Evolutionary conservation across 2,113 vertebrate species (phyloP), one percentile per base, ranked within the genome.

Genomic region (Seriola dumerili): DNA sequence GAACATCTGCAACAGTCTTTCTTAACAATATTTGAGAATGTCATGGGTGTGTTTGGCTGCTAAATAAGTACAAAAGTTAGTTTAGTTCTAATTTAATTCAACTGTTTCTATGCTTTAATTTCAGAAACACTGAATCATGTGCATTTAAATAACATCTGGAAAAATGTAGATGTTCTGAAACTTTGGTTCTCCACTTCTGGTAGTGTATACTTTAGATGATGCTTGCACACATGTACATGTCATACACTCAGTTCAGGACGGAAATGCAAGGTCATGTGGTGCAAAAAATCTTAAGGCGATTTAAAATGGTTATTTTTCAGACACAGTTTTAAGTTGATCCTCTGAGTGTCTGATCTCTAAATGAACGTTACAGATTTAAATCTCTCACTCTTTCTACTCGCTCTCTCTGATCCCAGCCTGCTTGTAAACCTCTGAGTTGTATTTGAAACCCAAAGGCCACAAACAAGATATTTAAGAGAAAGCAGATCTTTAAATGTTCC

Each of bases 261-360:
- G 74, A 78, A 77, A 81, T 81, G 57, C 64, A 23, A 76, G 84
- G 84, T 87, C 59, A 70, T 71, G 14, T 67, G 57, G 54, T 72
- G 42, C 50, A 70, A 89, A 68, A 64, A 78, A 42, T 59, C 81
- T 73, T 63, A 66, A 82, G 81, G 50, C 48, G 85, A 87, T 90
- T 90, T 88, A 70, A 89, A 84, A 76, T 52, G 36, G 50, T 86
- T 79, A 81, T 87, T 83, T 91, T 83, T 80, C 79, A 67, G 80
- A 81, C 64, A 85, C 50, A 85, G 85, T 86, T 91, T 90, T 84
- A 84, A 92, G 74, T 81, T 90, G 87, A 93, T 93, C 88, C 85
- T 74, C 68, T 80, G 62, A 83, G 57, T 80, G 81, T 91, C 83
- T 88, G 86, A 92, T 89, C 90, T 91, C 89, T 90, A 90, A 81